phyloP scores from a whole-genome alignment of 2,888 invertebrate species.

The Cheilosia vernalis region DNA sequence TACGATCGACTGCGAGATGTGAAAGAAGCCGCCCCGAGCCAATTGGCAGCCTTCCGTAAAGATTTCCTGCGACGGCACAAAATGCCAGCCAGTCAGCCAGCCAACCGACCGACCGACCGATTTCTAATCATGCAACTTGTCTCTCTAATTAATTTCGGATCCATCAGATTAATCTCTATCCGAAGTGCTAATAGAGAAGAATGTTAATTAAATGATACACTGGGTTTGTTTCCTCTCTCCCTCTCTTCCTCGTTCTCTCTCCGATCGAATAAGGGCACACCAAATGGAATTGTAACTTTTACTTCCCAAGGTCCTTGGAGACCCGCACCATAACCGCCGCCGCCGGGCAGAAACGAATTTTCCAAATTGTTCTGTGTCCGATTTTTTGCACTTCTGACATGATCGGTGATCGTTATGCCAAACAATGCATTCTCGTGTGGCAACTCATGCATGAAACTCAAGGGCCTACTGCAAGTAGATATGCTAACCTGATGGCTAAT shows the following conservation, averaged over 20 bases:
- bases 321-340: background rate
- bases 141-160: conserved; percentile 71
- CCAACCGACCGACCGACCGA: conserved; percentile 23
- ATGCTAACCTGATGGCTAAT: conserved; percentile 42
- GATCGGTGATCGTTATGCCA: background rate
- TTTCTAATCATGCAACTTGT: conserved; percentile 62
- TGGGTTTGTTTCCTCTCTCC: background rate
- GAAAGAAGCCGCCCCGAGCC: conserved; percentile 68
- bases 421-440: conserved; percentile 31
- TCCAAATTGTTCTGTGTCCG: conserved; percentile 46
- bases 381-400: conserved; percentile 13
- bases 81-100: conserved; percentile 40
- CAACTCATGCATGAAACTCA: conserved; percentile 61
- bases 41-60: conserved; percentile 53
- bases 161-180: conserved; percentile 61
- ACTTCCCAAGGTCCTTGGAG: conserved; percentile 62
- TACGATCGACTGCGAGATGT: conserved; percentile 36
- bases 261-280: background rate
- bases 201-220: conserved; percentile 69
- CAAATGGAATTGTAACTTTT: conserved; percentile 36
- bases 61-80: conserved; percentile 34
- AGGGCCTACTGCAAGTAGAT: conserved; percentile 40
- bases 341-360: conserved; percentile 43
- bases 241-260: background rate
- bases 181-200: conserved; percentile 69